Evolutionary conservation across 2,113 vertebrate genomes (phyloP).

Genomic region (Heptranchias perlo): DNA sequence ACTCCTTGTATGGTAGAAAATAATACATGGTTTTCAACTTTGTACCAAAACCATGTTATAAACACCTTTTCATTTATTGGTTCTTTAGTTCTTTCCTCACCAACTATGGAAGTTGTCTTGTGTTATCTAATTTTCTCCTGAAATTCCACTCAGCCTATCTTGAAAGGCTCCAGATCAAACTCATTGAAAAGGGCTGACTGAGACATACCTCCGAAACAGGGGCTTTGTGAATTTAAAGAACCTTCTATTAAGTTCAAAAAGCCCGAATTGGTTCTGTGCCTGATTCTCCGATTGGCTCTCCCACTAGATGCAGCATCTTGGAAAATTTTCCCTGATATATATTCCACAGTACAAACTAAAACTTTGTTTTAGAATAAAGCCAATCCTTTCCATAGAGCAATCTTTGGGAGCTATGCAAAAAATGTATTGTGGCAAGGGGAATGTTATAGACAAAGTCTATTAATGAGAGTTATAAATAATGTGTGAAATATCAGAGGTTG

Average conservation of each 20-base stretch:
- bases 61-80: not conserved
- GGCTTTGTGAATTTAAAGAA: not conserved
- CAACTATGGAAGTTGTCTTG: not conserved
- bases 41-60: not conserved
- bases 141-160: not conserved
- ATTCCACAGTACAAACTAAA: not conserved
- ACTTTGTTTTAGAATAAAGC: not conserved
- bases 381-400: not conserved
- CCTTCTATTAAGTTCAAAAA: not conserved
- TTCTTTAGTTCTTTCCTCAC: not conserved
- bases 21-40: not conserved
- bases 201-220: not conserved
- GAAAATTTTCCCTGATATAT: not conserved
- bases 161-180: not conserved
- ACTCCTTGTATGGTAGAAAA: not conserved
- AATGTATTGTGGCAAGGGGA: not conserved
- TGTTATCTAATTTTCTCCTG: not conserved
- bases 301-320: not conserved
- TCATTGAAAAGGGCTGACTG: not conserved
- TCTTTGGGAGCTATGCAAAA: not conserved
- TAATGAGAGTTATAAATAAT: not conserved
- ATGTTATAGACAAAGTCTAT: not conserved
- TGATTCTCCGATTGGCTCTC: not conserved
- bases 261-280: not conserved
- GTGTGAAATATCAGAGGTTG: not conserved